Base-by-base conservation (phyloP, 2,113 vertebrate genomes). In the Rousettus leschenaultii region DNA sequence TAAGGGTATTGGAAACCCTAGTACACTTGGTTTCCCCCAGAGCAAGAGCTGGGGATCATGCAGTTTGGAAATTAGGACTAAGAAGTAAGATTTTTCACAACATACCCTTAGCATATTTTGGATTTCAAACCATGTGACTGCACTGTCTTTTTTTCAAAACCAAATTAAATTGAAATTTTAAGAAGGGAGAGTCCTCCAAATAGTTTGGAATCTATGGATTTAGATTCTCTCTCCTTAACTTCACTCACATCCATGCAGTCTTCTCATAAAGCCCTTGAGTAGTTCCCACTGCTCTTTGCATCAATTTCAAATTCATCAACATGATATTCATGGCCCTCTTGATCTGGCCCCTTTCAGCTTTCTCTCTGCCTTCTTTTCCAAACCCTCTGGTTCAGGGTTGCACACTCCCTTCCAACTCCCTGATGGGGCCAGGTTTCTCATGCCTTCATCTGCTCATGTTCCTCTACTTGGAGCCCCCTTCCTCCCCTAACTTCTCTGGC, bases 81-180 rank as follows among this genome's bases (percentile, higher is more conserved):
- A 22, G 33, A 61, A 59, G 45, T 86, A 24, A 71, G 10, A 51
- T 68, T 75, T 75, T 70, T 63, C 43, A 82, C 51, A 82, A 28
- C 33, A 77, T 26, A 18, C 18, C 26, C 48, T 90, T 73, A 68
- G 74, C 4, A 94, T 5, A 24, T 68, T 90, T 80, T 79, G 55
- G 12, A 57, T 86, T 90, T 73, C 73, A 45, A 93, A 45, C 78
- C 38, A 13, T 55, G 24, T 85, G 70, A 55, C 24, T 28, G 14
- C 38, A 73, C 55, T 40, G 71, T 11, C 40, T 91, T 91, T 96
- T 96, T 86, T 79, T 68, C 53, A 33, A 77, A 82, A 87, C 18
- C 28, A 87, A 91, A 87, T 21, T 61, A 73, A 70, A 68, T 4
- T 87, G n/a, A 87, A 68, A 91, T 61, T 87, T 75, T 91, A 82